phyloP scores from a whole-genome alignment of 2,888 invertebrate genomes.

The Spilosoma lubricipeda region DNA sequence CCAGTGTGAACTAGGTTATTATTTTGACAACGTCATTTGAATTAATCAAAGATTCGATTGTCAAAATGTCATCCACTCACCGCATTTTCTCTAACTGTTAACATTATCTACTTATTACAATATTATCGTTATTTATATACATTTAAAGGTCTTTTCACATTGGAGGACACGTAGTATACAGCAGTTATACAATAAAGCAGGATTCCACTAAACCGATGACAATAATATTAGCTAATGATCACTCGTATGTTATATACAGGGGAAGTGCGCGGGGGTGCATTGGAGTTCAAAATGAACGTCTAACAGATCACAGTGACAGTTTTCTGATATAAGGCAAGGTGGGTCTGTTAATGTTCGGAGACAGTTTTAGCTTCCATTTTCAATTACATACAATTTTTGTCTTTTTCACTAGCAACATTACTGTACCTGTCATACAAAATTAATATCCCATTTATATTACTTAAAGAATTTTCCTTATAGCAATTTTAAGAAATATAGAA shows the following conservation, averaged over 20 bases:
- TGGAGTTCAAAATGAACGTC: conserved; percentile 71
- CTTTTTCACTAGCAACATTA: not conserved
- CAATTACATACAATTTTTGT: not conserved
- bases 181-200: conserved; percentile 49
- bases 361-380: conserved; percentile 28
- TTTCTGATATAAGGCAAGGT: conserved; percentile 83
- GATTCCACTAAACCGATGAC: conserved; percentile 51
- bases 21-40: not conserved
- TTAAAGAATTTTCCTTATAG: too few relatives aligned
- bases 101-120: conserved; percentile 58
- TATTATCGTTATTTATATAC: conserved; percentile 64
- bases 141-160: conserved; percentile 56
- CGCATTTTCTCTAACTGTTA: conserved; percentile 33
- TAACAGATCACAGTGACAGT: conserved; percentile 84
- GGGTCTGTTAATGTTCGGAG: conserved; percentile 64
- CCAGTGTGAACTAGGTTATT: not conserved
- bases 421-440: not conserved
- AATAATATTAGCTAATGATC: conserved; percentile 43
- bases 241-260: conserved; percentile 53
- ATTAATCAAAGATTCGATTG: conserved; percentile 12
- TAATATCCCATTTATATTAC: too few relatives aligned
- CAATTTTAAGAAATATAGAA: too few relatives aligned
- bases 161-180: conserved; percentile 50
- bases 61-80: conserved; percentile 4
- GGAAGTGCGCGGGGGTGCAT: conserved; percentile 42